Base-by-base conservation (phyloP, 2,888 invertebrate genomes). In the Lepidocyrtinus sp. region DNA sequence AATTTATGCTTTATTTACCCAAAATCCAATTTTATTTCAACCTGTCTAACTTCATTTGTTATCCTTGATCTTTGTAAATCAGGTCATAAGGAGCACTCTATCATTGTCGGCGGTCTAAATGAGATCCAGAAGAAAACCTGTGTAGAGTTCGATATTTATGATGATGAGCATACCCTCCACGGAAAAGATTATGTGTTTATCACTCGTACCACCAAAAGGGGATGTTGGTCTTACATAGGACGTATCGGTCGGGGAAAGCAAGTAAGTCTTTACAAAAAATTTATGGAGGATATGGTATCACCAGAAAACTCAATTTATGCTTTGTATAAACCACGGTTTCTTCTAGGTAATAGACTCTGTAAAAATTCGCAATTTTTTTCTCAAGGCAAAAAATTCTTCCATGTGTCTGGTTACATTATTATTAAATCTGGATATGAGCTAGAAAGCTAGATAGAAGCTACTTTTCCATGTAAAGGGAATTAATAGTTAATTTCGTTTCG, bases 201-300 rank as follows among this genome's bases (percentile, higher is more conserved):
- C 19, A 85, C 83, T 12, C 81, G 80, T 36, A 71, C 62, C 17
- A 84, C 82, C 21, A 82, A 80, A 22, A 46, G 81, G 70, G 85
- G 85, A 15, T 85, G 85, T 68, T 85, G 84, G 82, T 80, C 80
- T 22, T 83, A 85, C 50, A 82, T 85, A n/a, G 85, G 85, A 5
- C 46, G 85, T 3, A 82, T 85, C 64, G 85, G 85, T 22, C 69
- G 81, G 21, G 85, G 85, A 70, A 78, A 80, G 68, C 85, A 85
- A 81, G 85, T 83, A 73, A 65, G 76, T 63, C 15, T 50, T 15
- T 62, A 17, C 1, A 1, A 62, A 62, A 9, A 62, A 62, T 24
- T n/a, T n/a, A n/a, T n/a, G n/a, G n/a, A n/a, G n/a, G n/a, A n/a
- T n/a, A n/a, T n/a, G n/a, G n/a, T n/a, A n/a, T n/a, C n/a, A n/a